Evolutionary conservation across 2,113 vertebrate species (phyloP).

Genomic region (Leuciscus idus): DNA sequence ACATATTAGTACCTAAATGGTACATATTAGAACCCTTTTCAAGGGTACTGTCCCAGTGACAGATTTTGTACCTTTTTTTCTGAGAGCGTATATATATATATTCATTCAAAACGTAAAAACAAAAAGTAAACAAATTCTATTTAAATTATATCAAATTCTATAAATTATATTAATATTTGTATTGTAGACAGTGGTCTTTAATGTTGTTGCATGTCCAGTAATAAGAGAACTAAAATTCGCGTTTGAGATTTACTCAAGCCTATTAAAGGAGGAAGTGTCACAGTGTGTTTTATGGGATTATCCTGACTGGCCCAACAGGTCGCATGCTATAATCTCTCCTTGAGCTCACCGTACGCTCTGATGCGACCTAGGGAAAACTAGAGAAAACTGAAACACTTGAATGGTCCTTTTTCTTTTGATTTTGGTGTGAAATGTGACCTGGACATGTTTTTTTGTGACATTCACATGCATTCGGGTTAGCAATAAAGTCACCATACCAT

Average conservation of each 20-base stretch:
- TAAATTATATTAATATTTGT: no score
- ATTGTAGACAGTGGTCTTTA: background rate
- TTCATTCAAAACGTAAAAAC: background rate
- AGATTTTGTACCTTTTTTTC: no score
- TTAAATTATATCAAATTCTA: background rate
- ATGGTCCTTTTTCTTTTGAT: background rate
- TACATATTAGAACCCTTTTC: no score
- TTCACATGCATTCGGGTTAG: background rate
- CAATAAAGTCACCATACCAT: background rate
- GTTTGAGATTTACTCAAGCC: background rate
- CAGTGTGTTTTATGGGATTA: background rate
- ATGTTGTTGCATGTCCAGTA: background rate
- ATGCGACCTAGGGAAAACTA: background rate
- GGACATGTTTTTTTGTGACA: background rate
- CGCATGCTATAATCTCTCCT: background rate
- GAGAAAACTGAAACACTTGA: no score
- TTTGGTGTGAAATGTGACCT: background rate
- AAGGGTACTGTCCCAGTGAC: no score
- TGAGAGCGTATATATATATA: no score
- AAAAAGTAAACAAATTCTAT: background rate
- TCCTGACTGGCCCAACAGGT: background rate
- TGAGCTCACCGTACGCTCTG: background rate
- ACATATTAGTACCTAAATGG: no score
- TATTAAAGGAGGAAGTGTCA: constrained; percentile 12
- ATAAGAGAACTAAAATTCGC: background rate